These are phyloP conservation scores for Darevskia mixta DNA, from an alignment of 2,797 vertebrate species.

Conservation along the genomic window DNA sequence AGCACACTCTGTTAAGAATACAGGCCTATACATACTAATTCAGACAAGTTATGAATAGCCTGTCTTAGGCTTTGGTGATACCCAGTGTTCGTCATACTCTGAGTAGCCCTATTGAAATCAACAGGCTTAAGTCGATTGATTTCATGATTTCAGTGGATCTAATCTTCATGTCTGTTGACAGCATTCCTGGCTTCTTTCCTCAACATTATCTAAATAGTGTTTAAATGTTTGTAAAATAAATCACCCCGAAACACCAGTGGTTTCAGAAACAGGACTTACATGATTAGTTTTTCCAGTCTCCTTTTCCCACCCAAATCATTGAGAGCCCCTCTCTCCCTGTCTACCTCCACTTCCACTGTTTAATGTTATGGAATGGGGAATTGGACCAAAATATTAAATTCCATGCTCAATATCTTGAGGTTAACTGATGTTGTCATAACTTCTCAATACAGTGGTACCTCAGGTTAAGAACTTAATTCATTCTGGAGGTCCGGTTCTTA, in stretches of 20 bases:
- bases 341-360: not conserved
- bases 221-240: not conserved
- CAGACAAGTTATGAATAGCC: not conserved
- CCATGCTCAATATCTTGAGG: not conserved
- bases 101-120: too few species aligned
- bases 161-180: not conserved
- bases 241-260: not conserved
- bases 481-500: too few species aligned
- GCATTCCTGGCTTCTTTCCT: not conserved
- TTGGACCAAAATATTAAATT: constrained; percentile 16
- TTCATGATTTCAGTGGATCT: too few species aligned
- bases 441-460: not conserved
- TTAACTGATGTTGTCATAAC: not conserved
- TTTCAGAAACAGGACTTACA: constrained; percentile 5
- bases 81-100: not conserved
- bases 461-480: too few species aligned
- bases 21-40: not conserved
- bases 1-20: not conserved
- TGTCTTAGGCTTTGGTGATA: not conserved
- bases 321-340: not conserved
- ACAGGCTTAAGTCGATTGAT: too few species aligned
- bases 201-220: not conserved
- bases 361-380: not conserved
- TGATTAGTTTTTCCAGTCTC: constrained; percentile 31
- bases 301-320: not conserved